Base-by-base conservation (phyloP, 2,888 invertebrate genomes). In the Sclerodermus sp. region DNA sequence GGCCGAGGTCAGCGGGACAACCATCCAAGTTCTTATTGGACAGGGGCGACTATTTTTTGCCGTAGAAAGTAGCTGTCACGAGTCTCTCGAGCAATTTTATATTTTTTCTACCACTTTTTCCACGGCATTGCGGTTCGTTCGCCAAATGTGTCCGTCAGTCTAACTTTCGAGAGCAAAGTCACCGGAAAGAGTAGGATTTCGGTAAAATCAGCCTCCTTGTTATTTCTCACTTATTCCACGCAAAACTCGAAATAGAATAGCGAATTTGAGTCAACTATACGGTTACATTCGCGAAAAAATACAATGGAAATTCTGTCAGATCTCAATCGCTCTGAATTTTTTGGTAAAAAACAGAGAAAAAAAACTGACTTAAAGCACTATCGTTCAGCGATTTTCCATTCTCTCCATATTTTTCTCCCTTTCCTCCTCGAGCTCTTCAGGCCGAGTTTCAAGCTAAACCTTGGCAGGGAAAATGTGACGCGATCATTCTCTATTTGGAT, bases 1-100 rank as follows among this genome's bases (percentile, higher is more conserved):
- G 67, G 68, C 55, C 62, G 55, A 63, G 73, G 73, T 71, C 74
- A 71, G 66, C 64, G 51, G 65, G 66, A 62, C 65, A 65, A 53
- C 58, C 59, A 66, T 55, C 57, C 54, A 62, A 58, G 58, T 61
- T 60, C 67, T 68, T 68, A 70, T 65, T 62, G 59, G 59, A 59
- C 58, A 62, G 59, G 60, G 64, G 57, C 59, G 61, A 59, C 65
- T 65, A 66, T 64, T 67, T 70, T 66, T 64, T 58, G 53, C 50
- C 51, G 49, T 45, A 47, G 48, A 42, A 64, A 63, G 52, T 58
- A 45, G 55, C 64, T 59, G 63, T 64, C 63, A 61, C 60, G 17
- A 47, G 49, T 45, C 50, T 51, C 48, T 49, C 54, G 15, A 16
- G 14, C 38, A 38, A 38, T 38, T 16, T 16, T 12, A 38, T 3